These are phyloP conservation scores for Balanococcus diminutus DNA, from an alignment of 2,888 invertebrate genomes.

Conservation along the genomic window DNA sequence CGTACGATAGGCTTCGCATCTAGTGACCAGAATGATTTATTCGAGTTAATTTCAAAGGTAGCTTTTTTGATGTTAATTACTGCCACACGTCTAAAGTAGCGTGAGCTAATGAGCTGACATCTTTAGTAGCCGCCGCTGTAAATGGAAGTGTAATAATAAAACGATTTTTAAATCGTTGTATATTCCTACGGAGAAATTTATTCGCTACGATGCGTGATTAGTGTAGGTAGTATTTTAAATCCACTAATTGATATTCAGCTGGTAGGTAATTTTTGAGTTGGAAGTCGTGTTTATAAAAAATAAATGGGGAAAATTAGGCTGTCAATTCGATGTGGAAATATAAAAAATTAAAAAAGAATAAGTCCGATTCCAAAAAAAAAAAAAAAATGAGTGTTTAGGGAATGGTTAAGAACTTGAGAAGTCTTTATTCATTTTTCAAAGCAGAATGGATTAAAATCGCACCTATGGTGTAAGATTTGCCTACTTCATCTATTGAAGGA, in stretches of 20 bases:
- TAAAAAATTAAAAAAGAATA: too few species aligned
- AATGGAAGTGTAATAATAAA: background rate
- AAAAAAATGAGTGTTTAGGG: too few species aligned
- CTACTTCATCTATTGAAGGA: background rate
- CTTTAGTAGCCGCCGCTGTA: slow-evolving; percentile 6
- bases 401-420: too few species aligned
- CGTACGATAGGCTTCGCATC: background rate
- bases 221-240: background rate
- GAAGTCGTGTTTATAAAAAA: too few species aligned
- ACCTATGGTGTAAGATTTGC: background rate
- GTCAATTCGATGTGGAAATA: too few species aligned
- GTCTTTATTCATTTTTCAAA: too few species aligned
- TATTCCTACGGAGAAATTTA: background rate
- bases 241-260: background rate
- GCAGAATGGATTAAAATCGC: too few species aligned
- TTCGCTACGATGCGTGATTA: background rate
- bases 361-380: too few species aligned
- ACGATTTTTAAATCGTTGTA: background rate
- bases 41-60: slow-evolving; percentile 6
- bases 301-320: too few species aligned
- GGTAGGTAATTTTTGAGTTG: too few species aligned
- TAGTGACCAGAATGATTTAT: slow-evolving; percentile 21
- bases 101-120: background rate
- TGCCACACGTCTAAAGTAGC: background rate
- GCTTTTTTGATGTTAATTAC: slow-evolving; percentile 33